Conservation (phyloP, 2,888 invertebrate genomes). For the Argyra leucocephala region DNA sequence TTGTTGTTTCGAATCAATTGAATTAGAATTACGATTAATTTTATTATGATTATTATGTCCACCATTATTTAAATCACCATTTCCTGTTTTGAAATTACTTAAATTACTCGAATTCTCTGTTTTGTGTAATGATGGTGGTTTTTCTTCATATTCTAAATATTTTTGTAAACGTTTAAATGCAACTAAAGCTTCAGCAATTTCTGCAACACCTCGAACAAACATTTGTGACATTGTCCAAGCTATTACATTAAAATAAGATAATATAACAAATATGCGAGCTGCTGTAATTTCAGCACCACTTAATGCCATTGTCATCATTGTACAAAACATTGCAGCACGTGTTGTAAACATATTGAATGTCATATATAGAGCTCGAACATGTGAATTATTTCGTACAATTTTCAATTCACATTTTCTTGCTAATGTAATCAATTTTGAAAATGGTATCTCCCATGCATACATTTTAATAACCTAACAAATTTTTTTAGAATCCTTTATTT, state of each 20-base stretch:
- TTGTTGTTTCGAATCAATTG: neutral
- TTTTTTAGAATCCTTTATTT: neutral
- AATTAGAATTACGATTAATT: neutral
- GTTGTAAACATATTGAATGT: slow-evolving; percentile 74
- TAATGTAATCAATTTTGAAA: slow-evolving; percentile 60
- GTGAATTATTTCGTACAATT: slow-evolving; percentile 53
- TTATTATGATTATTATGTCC: too few relatives aligned
- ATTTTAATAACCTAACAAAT: slow-evolving; percentile 70
- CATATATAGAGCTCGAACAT: slow-evolving; percentile 57
- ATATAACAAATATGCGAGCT: slow-evolving; percentile 48
- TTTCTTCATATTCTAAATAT: slow-evolving; percentile 43
- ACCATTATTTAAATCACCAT: neutral
- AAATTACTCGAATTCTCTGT: neutral
- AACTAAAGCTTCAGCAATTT: slow-evolving; percentile 69
- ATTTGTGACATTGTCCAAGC: slow-evolving; percentile 50
- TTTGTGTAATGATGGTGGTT: slow-evolving; percentile 7
- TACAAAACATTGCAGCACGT: slow-evolving; percentile 65
- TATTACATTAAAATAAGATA: slow-evolving; percentile 48
- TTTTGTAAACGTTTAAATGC: slow-evolving; percentile 58
- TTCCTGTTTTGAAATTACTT: neutral
- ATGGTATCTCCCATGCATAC: slow-evolving; percentile 86
- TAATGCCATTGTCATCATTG: slow-evolving; percentile 60
- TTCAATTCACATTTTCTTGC: slow-evolving; percentile 56
- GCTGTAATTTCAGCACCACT: slow-evolving; percentile 59
- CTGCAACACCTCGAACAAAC: slow-evolving; percentile 61